These are phyloP conservation scores for Pseudopipra pipra DNA, from an alignment of 2,113 vertebrate species.

Conservation along the genomic window DNA sequence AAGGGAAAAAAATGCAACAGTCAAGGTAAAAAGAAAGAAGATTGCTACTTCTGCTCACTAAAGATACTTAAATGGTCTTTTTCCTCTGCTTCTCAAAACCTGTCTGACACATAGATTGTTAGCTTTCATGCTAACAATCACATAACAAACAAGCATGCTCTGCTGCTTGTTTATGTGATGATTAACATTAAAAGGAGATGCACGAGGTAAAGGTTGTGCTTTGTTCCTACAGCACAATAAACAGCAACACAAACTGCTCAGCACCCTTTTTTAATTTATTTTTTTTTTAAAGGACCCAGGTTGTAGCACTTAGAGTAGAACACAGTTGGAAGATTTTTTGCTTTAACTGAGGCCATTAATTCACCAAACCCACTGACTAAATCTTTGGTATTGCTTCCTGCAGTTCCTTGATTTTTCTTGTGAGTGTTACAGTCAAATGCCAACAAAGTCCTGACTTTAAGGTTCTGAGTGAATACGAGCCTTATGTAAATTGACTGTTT, in stretches of 20 bases:
- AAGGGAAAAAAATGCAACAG: not conserved
- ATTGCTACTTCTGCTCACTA: not conserved
- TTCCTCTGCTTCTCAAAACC: not conserved
- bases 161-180: not conserved
- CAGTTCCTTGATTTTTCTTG: not conserved
- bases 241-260: not conserved
- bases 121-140: not conserved
- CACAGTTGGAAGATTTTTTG: not conserved
- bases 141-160: no score
- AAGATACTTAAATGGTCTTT: not conserved
- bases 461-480: not conserved
- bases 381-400: not conserved
- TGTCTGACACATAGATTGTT: not conserved
- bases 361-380: not conserved
- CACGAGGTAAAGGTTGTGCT: not conserved
- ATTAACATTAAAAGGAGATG: not conserved
- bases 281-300: not conserved
- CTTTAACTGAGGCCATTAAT: not conserved
- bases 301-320: not conserved
- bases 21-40: not conserved
- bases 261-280: not conserved
- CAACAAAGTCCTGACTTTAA: not conserved
- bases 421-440: not conserved
- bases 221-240: not conserved
- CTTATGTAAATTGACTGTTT: not conserved